A percentile compares a stretch with the other conserved stretches of the same genome.
phyloP scores from a whole-genome alignment of 2,888 invertebrate genomes.

The Toxonevra muliebris region DNA sequence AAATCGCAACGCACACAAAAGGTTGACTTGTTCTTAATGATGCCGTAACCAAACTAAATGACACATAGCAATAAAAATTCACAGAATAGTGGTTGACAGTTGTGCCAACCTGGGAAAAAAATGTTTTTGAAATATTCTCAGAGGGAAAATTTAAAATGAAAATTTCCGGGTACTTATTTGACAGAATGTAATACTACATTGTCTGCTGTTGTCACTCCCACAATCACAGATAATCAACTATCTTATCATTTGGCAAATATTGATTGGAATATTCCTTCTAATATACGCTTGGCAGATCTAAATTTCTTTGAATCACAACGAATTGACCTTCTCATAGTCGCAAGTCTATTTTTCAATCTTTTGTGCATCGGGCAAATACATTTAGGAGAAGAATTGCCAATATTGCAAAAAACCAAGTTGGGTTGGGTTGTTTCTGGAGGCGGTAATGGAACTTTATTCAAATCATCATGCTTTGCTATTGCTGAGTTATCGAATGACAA shows the following conservation, averaged over 20 bases:
- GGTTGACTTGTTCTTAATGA: too few relatives aligned
- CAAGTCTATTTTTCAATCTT: conserved; percentile 34
- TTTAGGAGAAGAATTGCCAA: conserved; percentile 28
- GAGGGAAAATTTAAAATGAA: too few relatives aligned
- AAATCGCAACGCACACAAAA: too few relatives aligned
- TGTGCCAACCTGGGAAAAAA: too few relatives aligned
- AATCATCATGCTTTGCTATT: conserved; percentile 6
- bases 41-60: too few relatives aligned
- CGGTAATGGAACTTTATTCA: conserved; percentile 1
- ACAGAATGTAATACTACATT: too few relatives aligned
- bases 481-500: not conserved
- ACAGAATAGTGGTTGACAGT: too few relatives aligned
- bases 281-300: conserved; percentile 34
- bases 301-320: conserved; percentile 24
- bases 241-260: conserved; percentile 20
- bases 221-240: conserved; percentile 30
- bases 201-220: conserved; percentile 19
- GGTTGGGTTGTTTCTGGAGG: conserved; percentile 39
- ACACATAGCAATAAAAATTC: too few relatives aligned
- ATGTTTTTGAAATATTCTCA: too few relatives aligned
- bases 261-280: too few relatives aligned
- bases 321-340: conserved; percentile 33
- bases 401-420: conserved; percentile 36
- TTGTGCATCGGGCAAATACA: conserved; percentile 31
- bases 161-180: too few relatives aligned